Percentiles rank a stretch among this genome's conserved stretches.
phyloP scores from a whole-genome alignment of 2,888 invertebrate species.

The Nasonia oneida region DNA sequence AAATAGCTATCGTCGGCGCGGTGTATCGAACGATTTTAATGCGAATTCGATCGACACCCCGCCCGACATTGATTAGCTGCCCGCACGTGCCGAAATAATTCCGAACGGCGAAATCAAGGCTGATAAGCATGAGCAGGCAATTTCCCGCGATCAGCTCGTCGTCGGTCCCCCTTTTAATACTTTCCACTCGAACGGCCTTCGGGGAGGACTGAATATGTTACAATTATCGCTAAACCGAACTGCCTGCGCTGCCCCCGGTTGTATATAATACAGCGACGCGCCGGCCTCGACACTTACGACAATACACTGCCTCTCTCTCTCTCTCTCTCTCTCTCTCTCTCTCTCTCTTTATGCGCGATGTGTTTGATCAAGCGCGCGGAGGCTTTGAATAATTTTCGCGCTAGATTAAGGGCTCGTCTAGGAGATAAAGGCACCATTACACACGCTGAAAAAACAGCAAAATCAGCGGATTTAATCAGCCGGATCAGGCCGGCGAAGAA shows the following conservation, averaged over 20 bases:
- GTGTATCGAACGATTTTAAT: neutral
- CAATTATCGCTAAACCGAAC: conserved; percentile 77
- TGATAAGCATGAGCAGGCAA: conserved; percentile 34
- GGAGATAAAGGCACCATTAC: neutral
- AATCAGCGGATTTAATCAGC: conserved; percentile 4
- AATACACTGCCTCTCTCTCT: conserved; percentile 65
- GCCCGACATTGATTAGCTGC: neutral
- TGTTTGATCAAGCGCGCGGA: conserved; percentile 29
- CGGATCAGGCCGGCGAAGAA: neutral
- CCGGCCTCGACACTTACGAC: conserved; percentile 71
- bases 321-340: neutral
- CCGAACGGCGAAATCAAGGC: neutral
- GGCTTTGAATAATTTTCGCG: conserved; percentile 36
- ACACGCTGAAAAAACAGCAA: neutral
- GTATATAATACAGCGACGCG: conserved; percentile 39
- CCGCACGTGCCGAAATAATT: neutral
- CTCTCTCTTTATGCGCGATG: too few relatives aligned
- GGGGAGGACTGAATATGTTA: conserved; percentile 76
- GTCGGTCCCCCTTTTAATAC: conserved; percentile 60
- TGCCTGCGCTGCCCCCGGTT: conserved; percentile 51
- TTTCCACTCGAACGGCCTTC: conserved; percentile 68
- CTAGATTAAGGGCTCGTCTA: neutral
- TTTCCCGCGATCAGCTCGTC: conserved; percentile 19
- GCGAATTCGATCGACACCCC: neutral
- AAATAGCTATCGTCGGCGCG: conserved; percentile 17